Evolutionary conservation across 2,113 vertebrate genomes (phyloP).

Genomic region (Onychostruthus taczanowskii): DNA sequence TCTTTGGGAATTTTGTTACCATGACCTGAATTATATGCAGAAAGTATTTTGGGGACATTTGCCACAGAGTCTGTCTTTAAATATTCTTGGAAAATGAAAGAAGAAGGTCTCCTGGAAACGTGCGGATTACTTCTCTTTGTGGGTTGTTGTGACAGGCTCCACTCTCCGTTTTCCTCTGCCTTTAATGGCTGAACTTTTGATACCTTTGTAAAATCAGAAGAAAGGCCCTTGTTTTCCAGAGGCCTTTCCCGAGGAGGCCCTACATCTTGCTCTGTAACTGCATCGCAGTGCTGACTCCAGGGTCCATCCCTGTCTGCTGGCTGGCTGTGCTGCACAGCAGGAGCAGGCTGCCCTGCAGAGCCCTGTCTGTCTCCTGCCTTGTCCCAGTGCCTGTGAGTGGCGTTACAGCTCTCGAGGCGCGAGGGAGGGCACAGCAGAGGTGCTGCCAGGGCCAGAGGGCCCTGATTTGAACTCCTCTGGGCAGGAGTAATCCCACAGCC

Average conservation of each 20-base stretch:
- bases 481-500: not conserved
- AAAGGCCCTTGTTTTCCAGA: slow-evolving; percentile 55
- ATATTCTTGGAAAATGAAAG: slow-evolving; percentile 66
- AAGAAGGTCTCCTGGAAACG: slow-evolving; percentile 54
- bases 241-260: slow-evolving; percentile 58
- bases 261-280: not conserved
- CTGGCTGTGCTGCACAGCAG: not conserved
- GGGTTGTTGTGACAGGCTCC: slow-evolving; percentile 5
- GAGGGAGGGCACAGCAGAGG: slow-evolving; percentile 62
- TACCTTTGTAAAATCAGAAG: slow-evolving; percentile 12
- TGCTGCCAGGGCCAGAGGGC: not conserved
- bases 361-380: not conserved
- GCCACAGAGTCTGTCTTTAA: slow-evolving; percentile 14
- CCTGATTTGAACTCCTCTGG: not conserved
- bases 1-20: slow-evolving; percentile 40
- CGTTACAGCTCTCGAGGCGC: slow-evolving; percentile 61
- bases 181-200: not conserved
- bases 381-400: slow-evolving; percentile 60
- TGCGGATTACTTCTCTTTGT: slow-evolving; percentile 49
- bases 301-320: slow-evolving; percentile 42
- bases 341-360: slow-evolving; percentile 29
- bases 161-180: not conserved
- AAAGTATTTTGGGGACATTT: slow-evolving; percentile 20
- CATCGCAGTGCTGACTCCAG: not conserved
- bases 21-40: slow-evolving; percentile 21